Evolutionary conservation across 2,797 vertebrate genomes (phyloP), one percentile per base, ranked within the genome.

Genomic region (Momotus momota): DNA sequence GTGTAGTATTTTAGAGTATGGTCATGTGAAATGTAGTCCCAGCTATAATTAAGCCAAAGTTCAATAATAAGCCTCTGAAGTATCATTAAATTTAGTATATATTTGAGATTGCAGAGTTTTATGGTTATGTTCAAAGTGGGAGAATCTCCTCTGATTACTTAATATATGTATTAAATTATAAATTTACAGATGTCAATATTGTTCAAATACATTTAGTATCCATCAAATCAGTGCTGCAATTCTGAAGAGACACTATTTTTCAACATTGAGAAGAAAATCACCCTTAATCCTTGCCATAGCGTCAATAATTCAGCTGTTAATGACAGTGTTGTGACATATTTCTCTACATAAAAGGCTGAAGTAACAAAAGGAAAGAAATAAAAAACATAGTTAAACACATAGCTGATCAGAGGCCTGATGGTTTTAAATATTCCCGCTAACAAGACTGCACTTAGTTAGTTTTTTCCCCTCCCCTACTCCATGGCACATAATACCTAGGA

Each of bases 271-370:
- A 78, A 88, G 18, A 84, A 82, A 91, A 83, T 38, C 58, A 72
- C 35, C 49, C 65, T 52, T 70, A 87, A 78, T 86, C 72, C 65
- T 73, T 51, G 5, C 51, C 12, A 26, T 7, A 84, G 38, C 38
- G 86, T 65, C 73, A 86, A 65, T 48, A 86, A 40, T 43, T 92
- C 73, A 66, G 66, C 66, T 83, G 52, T 91, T 95, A 92, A 93
- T 93, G 79, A 75, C 48, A 61, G 33, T 71, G 70, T 75, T 93
- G 62, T 72, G 88, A 96, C 77, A 69, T 19, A 58, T 57, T 78
- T 93, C 48, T 57, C 54, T 43, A 16, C 58, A 67, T 17, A 80
- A 81, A 84, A 79, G 16, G 31, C 49, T 84, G 60, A 66, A 77
- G 33, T 55, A 79, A 61, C 40, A 49, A 90, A 84, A 55, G 35